These are phyloP conservation scores for Peromyscus maniculatus DNA, from an alignment of 2,113 vertebrate genomes.

Conservation along the genomic window DNA sequence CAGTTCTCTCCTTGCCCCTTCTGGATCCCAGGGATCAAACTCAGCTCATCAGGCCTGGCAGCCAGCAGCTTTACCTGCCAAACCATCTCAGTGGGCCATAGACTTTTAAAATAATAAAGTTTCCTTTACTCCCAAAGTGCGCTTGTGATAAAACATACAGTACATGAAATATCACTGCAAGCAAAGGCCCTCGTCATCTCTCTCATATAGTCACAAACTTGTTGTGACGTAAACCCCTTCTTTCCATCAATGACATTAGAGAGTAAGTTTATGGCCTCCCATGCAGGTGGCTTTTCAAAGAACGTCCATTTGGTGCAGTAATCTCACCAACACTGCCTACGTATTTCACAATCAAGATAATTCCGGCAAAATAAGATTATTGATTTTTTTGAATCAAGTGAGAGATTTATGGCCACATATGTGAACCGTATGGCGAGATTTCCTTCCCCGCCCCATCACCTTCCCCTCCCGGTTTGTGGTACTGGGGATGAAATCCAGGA, in stretches of 20 bases:
- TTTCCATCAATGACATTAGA: slow-evolving; percentile 16
- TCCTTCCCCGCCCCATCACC: background rate
- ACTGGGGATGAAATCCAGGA: background rate
- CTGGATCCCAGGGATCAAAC: background rate
- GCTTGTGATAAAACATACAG: slow-evolving; percentile 2
- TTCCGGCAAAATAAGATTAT: background rate
- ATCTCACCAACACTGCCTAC: slow-evolving; percentile 8
- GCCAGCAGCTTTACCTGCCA: background rate
- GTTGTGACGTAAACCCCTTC: background rate
- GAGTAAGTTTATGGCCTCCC: background rate
- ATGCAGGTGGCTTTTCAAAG: background rate
- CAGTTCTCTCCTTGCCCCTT: background rate
- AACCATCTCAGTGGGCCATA: background rate
- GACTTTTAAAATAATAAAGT: slow-evolving; percentile 43
- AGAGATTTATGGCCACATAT: slow-evolving; percentile 39
- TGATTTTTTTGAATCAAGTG: slow-evolving; percentile 18
- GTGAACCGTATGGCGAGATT: background rate
- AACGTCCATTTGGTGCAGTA: background rate
- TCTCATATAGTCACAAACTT: background rate
- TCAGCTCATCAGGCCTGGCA: background rate
- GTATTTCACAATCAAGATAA: slow-evolving; percentile 37
- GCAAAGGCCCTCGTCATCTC: background rate
- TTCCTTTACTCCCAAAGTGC: slow-evolving; percentile 18
- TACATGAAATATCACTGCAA: background rate
- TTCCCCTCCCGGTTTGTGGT: background rate